A percentile compares a stretch with the other conserved stretches of the same genome.
phyloP scores from a whole-genome alignment of 2,888 invertebrate species.

The Cremastobaeus sp. region DNA sequence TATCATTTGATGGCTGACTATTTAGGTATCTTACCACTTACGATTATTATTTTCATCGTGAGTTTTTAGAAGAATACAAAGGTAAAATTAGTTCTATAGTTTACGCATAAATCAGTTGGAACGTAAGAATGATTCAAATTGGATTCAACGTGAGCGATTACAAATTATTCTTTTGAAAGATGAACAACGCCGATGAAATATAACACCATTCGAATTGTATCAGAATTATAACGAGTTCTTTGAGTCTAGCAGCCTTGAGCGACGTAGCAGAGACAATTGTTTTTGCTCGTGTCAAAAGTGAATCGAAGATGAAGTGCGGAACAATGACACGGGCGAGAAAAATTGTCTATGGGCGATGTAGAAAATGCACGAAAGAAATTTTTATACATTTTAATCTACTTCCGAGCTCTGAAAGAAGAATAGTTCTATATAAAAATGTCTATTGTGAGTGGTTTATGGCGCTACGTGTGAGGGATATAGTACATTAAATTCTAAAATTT shows the following conservation, averaged over 20 bases:
- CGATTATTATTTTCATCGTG: no score
- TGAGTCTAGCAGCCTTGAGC: not conserved
- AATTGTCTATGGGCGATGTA: constrained; percentile 10
- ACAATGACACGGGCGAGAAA: not conserved
- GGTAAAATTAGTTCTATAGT: no score
- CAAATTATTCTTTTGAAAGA: no score
- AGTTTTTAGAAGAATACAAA: no score
- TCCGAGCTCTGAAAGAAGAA: constrained; percentile 33
- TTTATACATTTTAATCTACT: constrained; percentile 54
- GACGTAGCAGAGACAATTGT: constrained; percentile 1
- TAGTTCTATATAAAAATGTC: constrained; percentile 50
- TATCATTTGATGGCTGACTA: no score
- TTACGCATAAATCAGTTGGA: no score
- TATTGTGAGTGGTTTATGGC: constrained; percentile 53
- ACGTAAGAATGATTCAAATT: no score
- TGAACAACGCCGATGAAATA: no score
- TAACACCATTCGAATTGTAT: not conserved
- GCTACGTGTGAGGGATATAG: constrained; percentile 34
- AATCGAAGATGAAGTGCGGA: constrained; percentile 13
- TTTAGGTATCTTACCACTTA: no score
- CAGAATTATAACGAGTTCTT: constrained; percentile 15
- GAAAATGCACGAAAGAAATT: constrained; percentile 37
- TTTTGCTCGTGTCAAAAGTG: constrained; percentile 6
- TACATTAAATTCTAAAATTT: constrained; percentile 50
- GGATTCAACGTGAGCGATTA: no score